These are phyloP conservation scores for Hemicentrotus pulcherrimus DNA, from an alignment of 35 echinoderm and acorn worm species.

Conservation along the genomic window DNA sequence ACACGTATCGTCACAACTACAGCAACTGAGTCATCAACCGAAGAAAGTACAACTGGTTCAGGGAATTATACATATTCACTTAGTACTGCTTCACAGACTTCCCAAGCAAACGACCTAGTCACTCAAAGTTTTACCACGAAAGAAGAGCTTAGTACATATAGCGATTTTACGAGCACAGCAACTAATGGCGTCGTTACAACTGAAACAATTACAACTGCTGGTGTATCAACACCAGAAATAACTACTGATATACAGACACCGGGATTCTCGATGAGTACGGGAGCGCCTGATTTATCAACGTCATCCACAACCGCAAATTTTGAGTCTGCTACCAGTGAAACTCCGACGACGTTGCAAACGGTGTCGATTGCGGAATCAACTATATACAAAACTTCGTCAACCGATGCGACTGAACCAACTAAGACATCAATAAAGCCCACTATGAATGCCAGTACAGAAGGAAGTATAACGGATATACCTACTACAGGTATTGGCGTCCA, in stretches of 20 bases:
- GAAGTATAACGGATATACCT: not conserved
- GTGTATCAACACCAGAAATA: not conserved
- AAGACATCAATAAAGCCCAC: not conserved
- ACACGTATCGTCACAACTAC: not conserved
- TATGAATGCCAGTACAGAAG: not conserved
- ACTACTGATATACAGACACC: not conserved
- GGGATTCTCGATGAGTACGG: not conserved
- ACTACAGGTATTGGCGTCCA: not conserved
- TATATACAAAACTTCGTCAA: not conserved
- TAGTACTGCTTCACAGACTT: not conserved
- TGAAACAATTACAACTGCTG: not conserved
- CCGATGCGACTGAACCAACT: not conserved
- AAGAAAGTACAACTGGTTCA: not conserved
- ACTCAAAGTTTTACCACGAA: not conserved
- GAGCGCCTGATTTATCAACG: not conserved
- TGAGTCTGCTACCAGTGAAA: not conserved
- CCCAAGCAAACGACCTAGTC: not conserved
- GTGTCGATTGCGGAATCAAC: not conserved
- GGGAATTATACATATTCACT: not conserved
- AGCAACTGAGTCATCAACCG: not conserved
- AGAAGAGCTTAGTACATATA: not conserved
- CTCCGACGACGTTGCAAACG: not conserved
- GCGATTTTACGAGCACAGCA: not conserved
- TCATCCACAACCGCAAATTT: not conserved
- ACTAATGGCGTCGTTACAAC: not conserved